Conservation (phyloP, 2,888 invertebrate species). For the Aradus depressus region DNA sequence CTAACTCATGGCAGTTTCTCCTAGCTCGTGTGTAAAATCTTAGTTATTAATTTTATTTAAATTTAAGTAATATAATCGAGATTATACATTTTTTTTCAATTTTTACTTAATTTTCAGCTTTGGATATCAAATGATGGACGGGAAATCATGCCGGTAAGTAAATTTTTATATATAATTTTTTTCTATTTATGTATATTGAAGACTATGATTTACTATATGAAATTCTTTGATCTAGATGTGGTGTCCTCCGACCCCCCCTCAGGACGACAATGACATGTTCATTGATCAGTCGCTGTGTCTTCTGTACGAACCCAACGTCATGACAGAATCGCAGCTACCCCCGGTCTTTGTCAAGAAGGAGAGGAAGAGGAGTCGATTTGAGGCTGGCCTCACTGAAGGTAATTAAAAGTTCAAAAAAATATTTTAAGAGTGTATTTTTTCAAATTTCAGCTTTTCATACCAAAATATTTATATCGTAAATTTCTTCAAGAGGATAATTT, state of each 20-base stretch:
- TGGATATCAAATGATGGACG: conserved; percentile 61
- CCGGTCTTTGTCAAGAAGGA: conserved; percentile 71
- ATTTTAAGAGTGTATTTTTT: no score
- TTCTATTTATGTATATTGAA: conserved; percentile 8
- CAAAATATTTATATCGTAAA: no score
- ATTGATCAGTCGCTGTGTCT: conserved; percentile 74
- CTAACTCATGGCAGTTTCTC: no score
- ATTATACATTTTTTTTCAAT: no score
- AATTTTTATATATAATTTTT: conserved; percentile 1
- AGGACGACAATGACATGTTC: conserved; percentile 84
- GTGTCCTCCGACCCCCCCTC: conserved; percentile 94
- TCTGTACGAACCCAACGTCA: conserved; percentile 62
- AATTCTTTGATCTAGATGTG: conserved; percentile 59
- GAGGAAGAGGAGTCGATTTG: conserved; percentile 56
- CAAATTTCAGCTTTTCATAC: no score
- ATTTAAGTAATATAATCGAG: no score
- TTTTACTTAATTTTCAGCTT: conserved; percentile 43
- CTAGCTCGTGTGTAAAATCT: no score
- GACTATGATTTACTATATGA: background rate
- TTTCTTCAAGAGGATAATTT: no score
- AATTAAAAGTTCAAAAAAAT: no score
- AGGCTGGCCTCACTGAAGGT: conserved; percentile 46
- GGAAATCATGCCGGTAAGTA: conserved; percentile 75
- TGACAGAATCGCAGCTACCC: conserved; percentile 69
- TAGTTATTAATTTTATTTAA: no score